Percentiles rank a stretch among this genome's conserved stretches.
These are phyloP conservation scores for Pangasius djambal DNA, from an alignment of 2,797 vertebrate genomes.

Conservation along the genomic window DNA sequence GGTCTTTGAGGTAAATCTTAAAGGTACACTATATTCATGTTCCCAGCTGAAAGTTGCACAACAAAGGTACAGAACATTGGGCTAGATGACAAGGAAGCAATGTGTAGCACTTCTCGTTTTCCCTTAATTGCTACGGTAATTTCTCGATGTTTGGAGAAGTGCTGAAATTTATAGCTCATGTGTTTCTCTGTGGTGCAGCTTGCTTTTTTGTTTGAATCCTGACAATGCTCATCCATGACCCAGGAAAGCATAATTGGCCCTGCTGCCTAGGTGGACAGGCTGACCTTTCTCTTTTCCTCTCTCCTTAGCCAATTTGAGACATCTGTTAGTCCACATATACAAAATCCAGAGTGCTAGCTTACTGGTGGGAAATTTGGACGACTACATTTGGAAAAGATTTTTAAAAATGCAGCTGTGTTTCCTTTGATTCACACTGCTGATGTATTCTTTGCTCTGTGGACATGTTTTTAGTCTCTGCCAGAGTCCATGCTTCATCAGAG, in stretches of 20 bases:
- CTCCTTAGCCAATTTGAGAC: neutral
- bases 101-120: neutral
- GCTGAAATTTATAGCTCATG: neutral
- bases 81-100: neutral
- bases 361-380: neutral
- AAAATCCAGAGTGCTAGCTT: neutral
- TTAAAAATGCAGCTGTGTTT: neutral
- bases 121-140: neutral
- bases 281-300: neutral
- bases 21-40: neutral
- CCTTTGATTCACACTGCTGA: neutral
- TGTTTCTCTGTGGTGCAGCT: neutral
- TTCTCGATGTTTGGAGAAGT: neutral
- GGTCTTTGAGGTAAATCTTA: neutral
- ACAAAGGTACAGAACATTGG: neutral
- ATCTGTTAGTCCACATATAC: neutral
- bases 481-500: neutral
- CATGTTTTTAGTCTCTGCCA: neutral
- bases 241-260: neutral
- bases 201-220: neutral
- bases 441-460: neutral
- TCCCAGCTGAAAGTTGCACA: neutral
- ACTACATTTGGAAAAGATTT: neutral
- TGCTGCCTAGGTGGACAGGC: neutral
- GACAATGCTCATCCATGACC: neutral